Evolutionary conservation across 2,888 invertebrate genomes (phyloP), one percentile per base, ranked within the genome.

Genomic region (Apeira syringaria): DNA sequence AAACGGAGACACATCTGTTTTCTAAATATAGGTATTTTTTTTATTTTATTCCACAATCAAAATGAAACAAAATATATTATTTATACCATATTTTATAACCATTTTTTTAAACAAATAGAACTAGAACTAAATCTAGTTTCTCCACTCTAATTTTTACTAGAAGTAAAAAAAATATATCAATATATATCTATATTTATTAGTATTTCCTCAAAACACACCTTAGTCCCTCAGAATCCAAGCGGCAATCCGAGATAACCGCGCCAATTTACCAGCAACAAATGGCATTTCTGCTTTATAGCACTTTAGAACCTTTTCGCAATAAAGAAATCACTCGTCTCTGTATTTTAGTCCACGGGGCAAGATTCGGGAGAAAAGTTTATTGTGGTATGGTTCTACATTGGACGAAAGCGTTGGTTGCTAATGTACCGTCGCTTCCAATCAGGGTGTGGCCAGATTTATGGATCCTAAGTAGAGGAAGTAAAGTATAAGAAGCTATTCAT

Each of bases 401-500:
- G n/a, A 2, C 10, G 9, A 8, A 5, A 24, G 13, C 12, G 5
- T 29, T 3, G 49, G 45, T 46, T 49, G 52, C 52, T 56, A 59
- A 56, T 56, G 56, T 53, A 50, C 45, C 53, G 54, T 46, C 55
- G 44, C 30, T 47, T 52, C 58, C 63, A 67, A 71, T 71, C 69
- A 65, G 58, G 53, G 38, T 45, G 50, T 39, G 35, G 17, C 44
- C 41, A 56, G 56, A 72, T 72, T 72, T 68, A 73, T 60, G 61
- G 53, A 45, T 27, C 35, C 46, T 56, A 53, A 59, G 57, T 59
- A 58, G 50, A 56, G 41, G 50, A 60, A 59, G 64, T 63, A 64
- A 69, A 67, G 67, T 65, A 67, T 59, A 59, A 53, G 58, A 46
- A 41, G 22, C 59, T 43, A 71, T 71, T 62, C 61, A 54, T 71